Base-by-base conservation (phyloP, 2,888 invertebrate genomes). In the Antheraea yamamai region DNA sequence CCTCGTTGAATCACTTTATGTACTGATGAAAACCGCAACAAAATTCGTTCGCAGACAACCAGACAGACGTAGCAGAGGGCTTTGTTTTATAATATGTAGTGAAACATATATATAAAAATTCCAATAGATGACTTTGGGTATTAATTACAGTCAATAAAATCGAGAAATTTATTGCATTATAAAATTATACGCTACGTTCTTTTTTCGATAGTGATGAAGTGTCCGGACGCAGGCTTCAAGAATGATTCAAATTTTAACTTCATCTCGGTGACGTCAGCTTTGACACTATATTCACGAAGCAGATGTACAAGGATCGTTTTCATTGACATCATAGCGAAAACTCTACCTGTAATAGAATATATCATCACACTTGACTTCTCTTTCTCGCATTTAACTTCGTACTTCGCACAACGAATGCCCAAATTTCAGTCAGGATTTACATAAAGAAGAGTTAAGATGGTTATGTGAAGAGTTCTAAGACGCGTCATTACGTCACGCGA, bases 331-430 rank as follows among this genome's bases (percentile, higher is more conserved):
- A 77, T 75, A 23, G 73, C 75, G 73, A 73, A 78, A 20, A 51
- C 70, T 74, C 77, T 77, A 76, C 80, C 79, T 77, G 76, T 23
- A 74, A 30, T 26, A 30, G 51, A 47, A 58, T 64, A 75, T 73
- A 26, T 16, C 14, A 14, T 64, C 14, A 64, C 18, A 64, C 14
- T 26, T 23, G 8, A 30, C 30, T 30, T 30, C 30, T 30, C 30
- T 30, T 30, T 6, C 20, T 58, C 52, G 14, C 2, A 55, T 55
- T 20, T 55, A 47, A 47, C 12, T 47, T 47, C 47, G 12, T 47
- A 8, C 47, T 12, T 47, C 47, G 47, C 47, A 47, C 47, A 47
- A 12, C 12, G 12, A 47, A 12, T 12, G 47, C 47, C 7, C 12
- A 47, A 0, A 47, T 47, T 12, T 47, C 47, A 39, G 39, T 39